Evolutionary conservation across 2,797 vertebrate genomes (phyloP), one percentile per base, ranked within the genome.

Genomic region (Muraenolepis orangiensis): DNA sequence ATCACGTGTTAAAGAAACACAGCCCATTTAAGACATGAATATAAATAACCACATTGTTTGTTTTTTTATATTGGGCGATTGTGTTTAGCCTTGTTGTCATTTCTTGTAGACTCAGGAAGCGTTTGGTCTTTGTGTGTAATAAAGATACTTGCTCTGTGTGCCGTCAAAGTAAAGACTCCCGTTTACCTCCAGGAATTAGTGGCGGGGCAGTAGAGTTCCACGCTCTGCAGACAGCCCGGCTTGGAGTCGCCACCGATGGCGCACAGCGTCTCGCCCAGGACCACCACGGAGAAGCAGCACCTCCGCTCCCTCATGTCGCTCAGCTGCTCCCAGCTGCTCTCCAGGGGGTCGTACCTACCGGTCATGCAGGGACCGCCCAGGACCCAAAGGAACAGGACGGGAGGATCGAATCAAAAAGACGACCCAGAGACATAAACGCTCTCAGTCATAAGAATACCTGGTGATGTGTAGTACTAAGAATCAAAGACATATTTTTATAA

Each of bases 181-280:
- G n/a, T 61, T 13, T 85, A 95, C 94, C 93, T 94, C 94, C 94
- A 95, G 31, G 84, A 78, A 80, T 94, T 83, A 0, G 78, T 85
- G 28, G 88, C 80, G 11, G 84, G 81, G 73, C 85, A 85, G 84
- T 94, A 94, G 82, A 87, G 88, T 84, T 94, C 93, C 73, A 94
- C 92, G 2, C 87, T 94, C 77, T 91, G 87, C 30, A 92, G 75
- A 93, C 86, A 72, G 93, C 87, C 57, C 79, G 87, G 78, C n/a
- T 23, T 6, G 51, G 51, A 61, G 11, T 95, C 93, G 77, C 94
- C 94, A 74, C 93, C 94, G 7, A 94, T 86, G 46, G 93, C 93
- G 10, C 11, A 26, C 13, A 89, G 93, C 38, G 94, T 87, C 0
- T 14, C 61, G 1, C 79, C 80, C 5, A 85, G 90, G 70, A 91